Evolutionary conservation across 2,888 invertebrate species (phyloP).

Genomic region (Plusia festucae): DNA sequence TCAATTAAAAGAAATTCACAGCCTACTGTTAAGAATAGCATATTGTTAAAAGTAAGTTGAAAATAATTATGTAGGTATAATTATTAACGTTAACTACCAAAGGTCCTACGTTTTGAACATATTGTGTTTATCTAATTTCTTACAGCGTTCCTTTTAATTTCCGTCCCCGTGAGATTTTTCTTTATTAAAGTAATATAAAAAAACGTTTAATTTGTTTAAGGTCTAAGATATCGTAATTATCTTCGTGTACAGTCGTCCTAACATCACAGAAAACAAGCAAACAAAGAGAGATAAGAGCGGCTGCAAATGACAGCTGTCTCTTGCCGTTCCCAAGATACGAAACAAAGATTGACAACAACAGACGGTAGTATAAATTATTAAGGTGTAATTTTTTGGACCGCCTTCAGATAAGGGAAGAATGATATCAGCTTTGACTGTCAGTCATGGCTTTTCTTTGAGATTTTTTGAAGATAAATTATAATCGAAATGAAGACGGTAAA

Average conservation of each 20-base stretch:
- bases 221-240: slow-evolving; percentile 20
- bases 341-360: slow-evolving; percentile 62
- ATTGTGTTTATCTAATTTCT: no score
- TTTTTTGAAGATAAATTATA: slow-evolving; percentile 40
- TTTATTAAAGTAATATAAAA: neutral
- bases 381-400: slow-evolving; percentile 56
- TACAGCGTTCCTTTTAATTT: no score
- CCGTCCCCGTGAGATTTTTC: neutral
- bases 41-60: no score
- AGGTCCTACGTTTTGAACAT: no score
- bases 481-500: slow-evolving; percentile 12
- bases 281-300: slow-evolving; percentile 59
- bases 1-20: no score
- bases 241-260: slow-evolving; percentile 31
- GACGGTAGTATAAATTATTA: slow-evolving; percentile 53
- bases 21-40: no score
- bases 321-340: slow-evolving; percentile 55
- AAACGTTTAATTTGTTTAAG: slow-evolving; percentile 11
- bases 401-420: slow-evolving; percentile 50
- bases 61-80: no score
- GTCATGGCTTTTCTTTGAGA: slow-evolving; percentile 32
- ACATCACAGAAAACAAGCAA: slow-evolving; percentile 51
- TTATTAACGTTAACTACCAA: no score
- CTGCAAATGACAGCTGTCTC: slow-evolving; percentile 66
- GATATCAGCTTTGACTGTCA: slow-evolving; percentile 52